Evolutionary conservation across 1,140 invertebrate species (phyloP).

Genomic region (Aphaenogaster floridana): DNA sequence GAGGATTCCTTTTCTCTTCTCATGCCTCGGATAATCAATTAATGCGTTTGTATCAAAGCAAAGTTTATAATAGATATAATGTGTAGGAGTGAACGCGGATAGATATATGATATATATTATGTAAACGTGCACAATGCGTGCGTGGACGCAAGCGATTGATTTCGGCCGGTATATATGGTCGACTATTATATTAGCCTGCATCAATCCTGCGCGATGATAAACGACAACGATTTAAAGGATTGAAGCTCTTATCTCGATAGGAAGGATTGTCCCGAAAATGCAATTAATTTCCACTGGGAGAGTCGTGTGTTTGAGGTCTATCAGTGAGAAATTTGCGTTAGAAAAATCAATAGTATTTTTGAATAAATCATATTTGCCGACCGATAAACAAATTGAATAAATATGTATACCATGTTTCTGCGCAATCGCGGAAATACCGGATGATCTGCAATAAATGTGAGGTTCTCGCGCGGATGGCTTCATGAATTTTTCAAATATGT

Average conservation of each 20-base stretch:
- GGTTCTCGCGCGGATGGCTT: not conserved
- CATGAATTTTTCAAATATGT: not conserved
- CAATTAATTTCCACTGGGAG: constrained; percentile 30
- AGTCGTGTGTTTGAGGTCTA: not conserved
- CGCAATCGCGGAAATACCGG: not conserved
- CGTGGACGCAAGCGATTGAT: constrained; percentile 39
- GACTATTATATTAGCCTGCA: constrained; percentile 51
- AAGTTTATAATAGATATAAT: constrained; percentile 3
- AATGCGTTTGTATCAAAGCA: not conserved
- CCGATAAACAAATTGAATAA: not conserved
- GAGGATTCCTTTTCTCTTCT: not conserved
- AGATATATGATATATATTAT: constrained; percentile 10
- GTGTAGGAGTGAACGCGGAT: not conserved
- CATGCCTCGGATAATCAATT: not conserved
- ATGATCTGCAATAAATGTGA: constrained; percentile 3
- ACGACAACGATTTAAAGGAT: not conserved
- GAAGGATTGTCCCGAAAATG: constrained; percentile 43
- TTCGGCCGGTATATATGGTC: not conserved
- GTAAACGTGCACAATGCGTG: constrained; percentile 28
- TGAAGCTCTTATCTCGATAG: constrained; percentile 23
- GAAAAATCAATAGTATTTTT: constrained; percentile 22
- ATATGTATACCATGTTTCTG: not conserved
- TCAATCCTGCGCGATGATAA: constrained; percentile 36
- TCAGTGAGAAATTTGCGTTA: not conserved
- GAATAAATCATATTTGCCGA: not conserved